Evolutionary conservation across 2,797 vertebrate species (phyloP), one percentile per base, ranked within the genome.

Genomic region (Syngnathus rostellatus): DNA sequence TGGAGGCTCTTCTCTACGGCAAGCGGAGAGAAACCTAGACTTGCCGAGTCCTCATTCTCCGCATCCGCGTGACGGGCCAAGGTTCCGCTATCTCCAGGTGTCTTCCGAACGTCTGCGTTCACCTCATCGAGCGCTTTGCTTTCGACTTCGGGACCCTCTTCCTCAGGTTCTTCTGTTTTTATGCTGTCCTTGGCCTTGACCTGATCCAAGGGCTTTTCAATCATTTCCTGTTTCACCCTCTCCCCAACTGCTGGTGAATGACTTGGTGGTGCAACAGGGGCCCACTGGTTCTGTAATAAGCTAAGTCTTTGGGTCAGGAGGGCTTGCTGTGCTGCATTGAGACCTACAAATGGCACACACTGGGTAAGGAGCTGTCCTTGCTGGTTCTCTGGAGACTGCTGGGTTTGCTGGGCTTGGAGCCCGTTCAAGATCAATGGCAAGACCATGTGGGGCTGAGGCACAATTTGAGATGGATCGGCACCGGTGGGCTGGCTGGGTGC

Each of bases 371-470:
- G 86, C 72, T 87, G 90, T 73, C 88, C 84, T 65, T 85, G 85
- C 84, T 86, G 82, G 81, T 87, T 87, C 62, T 91, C 91, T 75
- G 81, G 78, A 68, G 81, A 87, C 76, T 87, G 87, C 83, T 90
- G 87, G 68, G 78, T 85, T 81, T 88, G 58, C 58, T 11, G 91
- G 67, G 86, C 70, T 74, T 91, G 90, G 54, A 92, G 83, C 62
- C 90, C 89, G 21, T 91, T 91, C 72, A 92, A 80, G 68, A 92
- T 90, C 75, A 92, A 86, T 64, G 91, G 91, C 90, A 92, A 89
- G 67, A 92, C 86, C 89, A 92, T 90, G 79, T 92, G 91, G 73
- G 88, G 84, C 72, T 90, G 92, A 83, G 89, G 86, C 82, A 91
- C 84, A 43, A 92, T 86, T 86, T 90, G 90, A 76, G 90, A 80